phyloP scores from a whole-genome alignment of 2,797 vertebrate genomes.

The Clarias pachynema region DNA sequence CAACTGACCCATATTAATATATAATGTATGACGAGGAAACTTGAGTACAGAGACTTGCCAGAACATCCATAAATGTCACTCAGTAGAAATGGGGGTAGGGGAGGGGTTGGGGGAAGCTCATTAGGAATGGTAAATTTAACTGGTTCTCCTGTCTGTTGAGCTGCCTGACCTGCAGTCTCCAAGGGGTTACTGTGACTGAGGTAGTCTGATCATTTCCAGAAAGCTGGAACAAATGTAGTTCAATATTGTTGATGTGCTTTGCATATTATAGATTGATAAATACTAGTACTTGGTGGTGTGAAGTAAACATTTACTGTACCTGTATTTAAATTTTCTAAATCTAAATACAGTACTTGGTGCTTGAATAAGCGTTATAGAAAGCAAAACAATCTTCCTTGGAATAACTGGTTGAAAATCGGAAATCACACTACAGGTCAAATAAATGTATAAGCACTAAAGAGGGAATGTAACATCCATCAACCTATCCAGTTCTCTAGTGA shows the following conservation, averaged over 20 bases:
- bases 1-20: slow-evolving; percentile 32
- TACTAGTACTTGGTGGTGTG: background rate
- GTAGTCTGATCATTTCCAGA: background rate
- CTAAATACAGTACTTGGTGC: background rate
- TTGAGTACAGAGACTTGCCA: background rate
- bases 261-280: background rate
- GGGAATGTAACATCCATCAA: slow-evolving; percentile 5
- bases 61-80: slow-evolving; percentile 25
- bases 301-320: background rate
- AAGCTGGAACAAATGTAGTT: background rate
- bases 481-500: background rate
- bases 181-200: background rate
- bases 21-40: slow-evolving; percentile 39
- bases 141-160: slow-evolving; percentile 1
- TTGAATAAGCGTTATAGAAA: background rate
- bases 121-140: slow-evolving; percentile 37
- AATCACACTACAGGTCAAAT: slow-evolving; percentile 2
- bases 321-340: background rate
- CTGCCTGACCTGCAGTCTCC: slow-evolving; percentile 16
- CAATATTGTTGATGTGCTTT: background rate
- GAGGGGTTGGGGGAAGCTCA: slow-evolving; percentile 21
- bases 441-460: background rate
- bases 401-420: background rate
- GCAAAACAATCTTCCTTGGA: background rate
- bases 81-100: background rate